Evolutionary conservation across 1,140 invertebrate genomes (phyloP), one percentile per base, ranked within the genome.

Genomic region (Macrobrachium rosenbergii): DNA sequence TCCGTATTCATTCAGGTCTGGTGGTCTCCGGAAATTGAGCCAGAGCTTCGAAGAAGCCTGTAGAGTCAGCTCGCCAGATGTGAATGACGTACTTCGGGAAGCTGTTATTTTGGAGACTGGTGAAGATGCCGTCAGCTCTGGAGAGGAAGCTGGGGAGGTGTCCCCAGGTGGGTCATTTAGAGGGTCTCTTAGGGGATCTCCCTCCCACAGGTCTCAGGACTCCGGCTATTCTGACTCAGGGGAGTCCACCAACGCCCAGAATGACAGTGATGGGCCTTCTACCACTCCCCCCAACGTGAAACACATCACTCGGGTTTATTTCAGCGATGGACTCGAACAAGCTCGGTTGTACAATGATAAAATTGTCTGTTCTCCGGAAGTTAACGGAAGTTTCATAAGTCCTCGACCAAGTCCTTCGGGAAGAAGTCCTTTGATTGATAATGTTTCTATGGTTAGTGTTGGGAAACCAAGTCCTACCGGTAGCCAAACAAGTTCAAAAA

Each of bases 181-280:
- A 21, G 86, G 78, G 23, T 82, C 86, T n/a, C 45, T 88, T 5
- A 28, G 86, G 23, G 86, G 86, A 14, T 88, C 86, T 43, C 86
- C 86, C 5, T 88, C 86, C 8, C 88, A 89, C 67, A 78, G 88
- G 21, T 87, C 84, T 12, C 88, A 89, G 67, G 88, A 89, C 63
- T 89, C 88, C 5, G 88, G 88, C 14, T 89, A 87, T n/a, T 89
- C 88, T 23, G 88, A 89, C 80, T 89, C 88, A 5, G 83, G 88
- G 0, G 88, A 89, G 79, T 89, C 88, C 58, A 82, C 72, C 62
- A 84, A 87, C 75, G 84, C 83, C 14, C 88, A 89, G 67, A 86
- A 79, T 21, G 88, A 89, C 72, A 88, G 86, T 19, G 86, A 88
- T n/a, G 84, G 84, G 7, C 64, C 79, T 14, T 80, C 86, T 2